Base-by-base conservation (phyloP, 2,888 invertebrate species). In the Agrenia bidenticulata region DNA sequence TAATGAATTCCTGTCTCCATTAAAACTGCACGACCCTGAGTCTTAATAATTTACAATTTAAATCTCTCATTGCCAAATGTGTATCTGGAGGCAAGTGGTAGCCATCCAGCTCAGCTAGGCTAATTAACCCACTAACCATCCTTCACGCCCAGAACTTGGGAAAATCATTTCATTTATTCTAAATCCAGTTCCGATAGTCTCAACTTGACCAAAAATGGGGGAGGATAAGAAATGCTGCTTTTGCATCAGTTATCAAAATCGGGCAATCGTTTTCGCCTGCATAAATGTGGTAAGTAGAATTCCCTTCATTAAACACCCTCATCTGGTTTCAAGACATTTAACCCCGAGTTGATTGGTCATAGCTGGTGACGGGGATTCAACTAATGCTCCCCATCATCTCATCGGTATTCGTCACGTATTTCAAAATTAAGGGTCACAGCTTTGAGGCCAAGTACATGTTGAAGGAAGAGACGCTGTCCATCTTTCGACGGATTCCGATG, bases 391-490 rank as follows among this genome's bases (percentile, higher is more conserved):
- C 55, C 5, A 13, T 55, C 4, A 55, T 55, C 19, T 32, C 55
- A 5, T 27, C 55, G 5, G 2, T 9, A n/a, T 55, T 55, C 21
- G 26, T 55, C 5, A 13, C 26, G 9, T 55, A 55, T 19, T 55
- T 55, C 7, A 13, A 26, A 26, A 32, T 26, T 2, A 55, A 23
- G n/a, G n/a, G 24, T 15, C 55, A 55, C 15, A n/a, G 15, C 13
- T 55, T 55, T 17, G n/a, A 55, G 9, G 55, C 55, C 2, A 26
- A 32, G 13, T 55, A 27, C 27, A 26, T 55, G 15, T 17, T 55
- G 17, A 17, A 55, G 15, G 55, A 55, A 32, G 55, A 55, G 21
- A 55, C 55, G 2, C 27, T 55, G 13, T 32, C 32, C n/a, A 27
- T 55, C 13, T 55, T 55, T n/a, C 55, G 26, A 7, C 26, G 55